Evolutionary conservation across 2,113 vertebrate genomes (phyloP).

Genomic region (Ovibos moschatus): DNA sequence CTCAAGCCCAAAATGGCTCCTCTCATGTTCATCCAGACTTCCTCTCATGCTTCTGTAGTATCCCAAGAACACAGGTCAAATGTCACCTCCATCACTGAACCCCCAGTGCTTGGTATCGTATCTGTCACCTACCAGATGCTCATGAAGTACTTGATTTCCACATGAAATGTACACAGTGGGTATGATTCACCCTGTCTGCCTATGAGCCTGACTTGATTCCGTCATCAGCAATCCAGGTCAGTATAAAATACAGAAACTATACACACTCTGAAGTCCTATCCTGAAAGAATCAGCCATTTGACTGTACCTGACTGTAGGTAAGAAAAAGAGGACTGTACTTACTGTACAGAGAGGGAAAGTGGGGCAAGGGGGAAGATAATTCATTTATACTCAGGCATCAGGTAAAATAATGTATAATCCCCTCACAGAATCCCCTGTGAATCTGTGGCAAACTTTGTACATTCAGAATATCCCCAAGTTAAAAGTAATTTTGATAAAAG

Average conservation of each 20-base stretch:
- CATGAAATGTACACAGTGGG: background rate
- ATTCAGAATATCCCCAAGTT: background rate
- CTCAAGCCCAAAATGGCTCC: background rate
- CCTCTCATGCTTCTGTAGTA: background rate
- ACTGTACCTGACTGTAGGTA: background rate
- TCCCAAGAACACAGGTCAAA: background rate
- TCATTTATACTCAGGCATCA: background rate
- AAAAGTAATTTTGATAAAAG: slow-evolving; percentile 31
- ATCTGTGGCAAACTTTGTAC: background rate
- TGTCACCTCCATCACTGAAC: background rate
- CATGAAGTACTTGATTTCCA: background rate
- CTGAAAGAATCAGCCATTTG: background rate
- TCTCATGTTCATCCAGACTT: background rate
- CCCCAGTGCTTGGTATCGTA: background rate
- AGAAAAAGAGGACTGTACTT: background rate
- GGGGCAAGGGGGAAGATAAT: background rate
- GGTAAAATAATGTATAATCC: background rate
- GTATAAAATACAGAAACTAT: background rate
- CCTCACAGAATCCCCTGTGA: background rate
- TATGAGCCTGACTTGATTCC: background rate
- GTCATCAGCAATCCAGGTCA: background rate
- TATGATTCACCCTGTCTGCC: background rate
- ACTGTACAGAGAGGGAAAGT: background rate
- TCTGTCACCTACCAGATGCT: background rate
- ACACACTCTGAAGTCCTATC: background rate